These are phyloP conservation scores for Sylvicola cinctus DNA, from an alignment of 2,888 invertebrate genomes.

Conservation along the genomic window DNA sequence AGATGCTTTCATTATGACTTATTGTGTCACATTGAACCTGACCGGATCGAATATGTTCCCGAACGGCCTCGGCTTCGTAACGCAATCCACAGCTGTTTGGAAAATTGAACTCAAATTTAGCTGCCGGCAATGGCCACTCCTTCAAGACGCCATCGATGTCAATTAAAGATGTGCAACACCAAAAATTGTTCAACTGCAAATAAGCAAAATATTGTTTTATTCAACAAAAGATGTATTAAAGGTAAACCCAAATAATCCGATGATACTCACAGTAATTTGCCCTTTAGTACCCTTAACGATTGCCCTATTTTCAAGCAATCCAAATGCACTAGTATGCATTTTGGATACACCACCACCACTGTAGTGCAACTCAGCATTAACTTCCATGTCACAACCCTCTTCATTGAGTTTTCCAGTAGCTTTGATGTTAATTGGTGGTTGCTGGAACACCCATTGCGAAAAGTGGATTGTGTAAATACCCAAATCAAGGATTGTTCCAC, in stretches of 20 bases:
- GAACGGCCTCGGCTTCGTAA: conserved; percentile 60
- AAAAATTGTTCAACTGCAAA: conserved; percentile 35
- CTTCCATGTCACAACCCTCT: conserved; percentile 38
- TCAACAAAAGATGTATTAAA: neutral
- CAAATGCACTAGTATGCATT: neutral
- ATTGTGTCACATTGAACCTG: conserved; percentile 46
- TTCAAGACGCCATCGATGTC: conserved; percentile 39
- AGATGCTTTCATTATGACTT: conserved; percentile 42
- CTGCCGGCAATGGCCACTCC: conserved; percentile 42
- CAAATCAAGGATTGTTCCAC: conserved; percentile 46
- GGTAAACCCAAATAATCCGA: no score
- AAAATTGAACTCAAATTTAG: conserved; percentile 36
- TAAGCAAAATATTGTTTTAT: neutral
- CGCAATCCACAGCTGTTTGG: conserved; percentile 50
- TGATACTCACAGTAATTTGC: conserved; percentile 2
- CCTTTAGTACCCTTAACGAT: conserved; percentile 4
- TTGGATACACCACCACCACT: conserved; percentile 1
- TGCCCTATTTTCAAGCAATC: conserved; percentile 1
- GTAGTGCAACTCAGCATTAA: conserved; percentile 1
- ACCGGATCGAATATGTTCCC: conserved; percentile 45
- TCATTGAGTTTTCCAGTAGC: conserved; percentile 41
- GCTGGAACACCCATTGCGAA: conserved; percentile 37
- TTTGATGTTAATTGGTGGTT: conserved; percentile 38
- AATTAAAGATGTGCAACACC: conserved; percentile 47
- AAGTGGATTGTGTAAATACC: conserved; percentile 51